Conservation (phyloP, 2,888 invertebrate species). For the Agapostemon virescens region DNA sequence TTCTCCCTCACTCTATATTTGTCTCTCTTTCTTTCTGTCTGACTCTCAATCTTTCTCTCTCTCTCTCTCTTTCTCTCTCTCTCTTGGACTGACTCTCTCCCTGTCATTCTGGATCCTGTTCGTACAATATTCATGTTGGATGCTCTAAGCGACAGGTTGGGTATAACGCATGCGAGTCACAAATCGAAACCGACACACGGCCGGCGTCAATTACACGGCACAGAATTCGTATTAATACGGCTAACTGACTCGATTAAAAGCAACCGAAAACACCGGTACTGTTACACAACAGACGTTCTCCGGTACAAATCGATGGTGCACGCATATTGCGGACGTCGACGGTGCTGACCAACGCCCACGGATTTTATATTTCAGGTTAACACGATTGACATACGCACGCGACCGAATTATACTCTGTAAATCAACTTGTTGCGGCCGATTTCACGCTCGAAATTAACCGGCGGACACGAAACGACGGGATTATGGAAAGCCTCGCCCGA, state of each 20-base stretch:
- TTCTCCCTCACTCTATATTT: no score
- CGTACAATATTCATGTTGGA: neutral
- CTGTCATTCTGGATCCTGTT: neutral
- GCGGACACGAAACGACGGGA: neutral
- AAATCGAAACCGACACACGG: constrained; percentile 18
- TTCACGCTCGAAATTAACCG: constrained; percentile 8
- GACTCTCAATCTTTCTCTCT: neutral
- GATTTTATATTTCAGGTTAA: constrained; percentile 73
- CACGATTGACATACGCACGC: constrained; percentile 48
- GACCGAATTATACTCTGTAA: constrained; percentile 15
- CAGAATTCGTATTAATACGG: constrained; percentile 50
- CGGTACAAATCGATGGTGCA: constrained; percentile 44
- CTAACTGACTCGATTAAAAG: constrained; percentile 39
- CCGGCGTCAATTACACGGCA: constrained; percentile 30
- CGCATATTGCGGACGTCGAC: constrained; percentile 34
- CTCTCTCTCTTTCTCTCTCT: neutral
- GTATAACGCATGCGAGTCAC: constrained; percentile 20
- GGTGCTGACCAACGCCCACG: constrained; percentile 65
- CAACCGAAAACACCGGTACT: constrained; percentile 49
- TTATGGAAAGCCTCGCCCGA: neutral
- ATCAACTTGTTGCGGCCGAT: constrained; percentile 10
- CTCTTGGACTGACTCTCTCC: no score
- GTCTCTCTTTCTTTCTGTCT: neutral
- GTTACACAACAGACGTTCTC: constrained; percentile 46
- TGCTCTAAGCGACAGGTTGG: neutral